Evolutionary conservation across 1,140 invertebrate species (phyloP).

Genomic region (Carposina sasakii): DNA sequence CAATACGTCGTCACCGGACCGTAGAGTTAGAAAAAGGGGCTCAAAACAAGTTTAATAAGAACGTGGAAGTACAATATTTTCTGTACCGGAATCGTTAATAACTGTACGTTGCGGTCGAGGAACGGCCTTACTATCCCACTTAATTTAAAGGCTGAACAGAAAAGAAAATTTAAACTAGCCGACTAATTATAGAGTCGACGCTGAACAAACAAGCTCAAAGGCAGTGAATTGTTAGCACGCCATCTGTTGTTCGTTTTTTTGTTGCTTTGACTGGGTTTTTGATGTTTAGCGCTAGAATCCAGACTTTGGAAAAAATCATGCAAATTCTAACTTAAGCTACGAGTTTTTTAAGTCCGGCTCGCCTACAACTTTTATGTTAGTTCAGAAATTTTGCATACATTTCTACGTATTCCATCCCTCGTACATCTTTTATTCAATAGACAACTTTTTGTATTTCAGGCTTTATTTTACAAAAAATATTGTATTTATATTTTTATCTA

Average conservation of each 20-base stretch:
- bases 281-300: too few relatives aligned
- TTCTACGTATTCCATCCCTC: too few relatives aligned
- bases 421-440: too few relatives aligned
- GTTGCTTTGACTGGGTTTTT: too few relatives aligned
- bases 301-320: too few relatives aligned
- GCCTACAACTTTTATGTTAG: too few relatives aligned
- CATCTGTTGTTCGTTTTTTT: slow-evolving; percentile 52
- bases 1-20: slow-evolving; percentile 24
- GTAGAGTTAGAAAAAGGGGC: slow-evolving; percentile 50
- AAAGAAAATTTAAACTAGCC: slow-evolving; percentile 60
- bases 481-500: too few relatives aligned
- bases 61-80: slow-evolving; percentile 70
- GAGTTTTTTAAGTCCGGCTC: too few relatives aligned
- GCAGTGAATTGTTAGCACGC: slow-evolving; percentile 47
- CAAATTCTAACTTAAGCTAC: too few relatives aligned
- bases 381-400: too few relatives aligned
- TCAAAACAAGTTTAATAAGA: slow-evolving; percentile 62
- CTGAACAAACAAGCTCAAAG: slow-evolving; percentile 61
- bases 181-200: slow-evolving; percentile 58
- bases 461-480: too few relatives aligned
- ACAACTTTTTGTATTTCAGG: too few relatives aligned
- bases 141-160: slow-evolving; percentile 65
- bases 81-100: slow-evolving; percentile 67
- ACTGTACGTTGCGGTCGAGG: slow-evolving; percentile 55
- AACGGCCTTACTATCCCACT: slow-evolving; percentile 51